These are phyloP conservation scores for Callosobruchus maculatus DNA, from an alignment of 2,888 invertebrate species.

Conservation along the genomic window DNA sequence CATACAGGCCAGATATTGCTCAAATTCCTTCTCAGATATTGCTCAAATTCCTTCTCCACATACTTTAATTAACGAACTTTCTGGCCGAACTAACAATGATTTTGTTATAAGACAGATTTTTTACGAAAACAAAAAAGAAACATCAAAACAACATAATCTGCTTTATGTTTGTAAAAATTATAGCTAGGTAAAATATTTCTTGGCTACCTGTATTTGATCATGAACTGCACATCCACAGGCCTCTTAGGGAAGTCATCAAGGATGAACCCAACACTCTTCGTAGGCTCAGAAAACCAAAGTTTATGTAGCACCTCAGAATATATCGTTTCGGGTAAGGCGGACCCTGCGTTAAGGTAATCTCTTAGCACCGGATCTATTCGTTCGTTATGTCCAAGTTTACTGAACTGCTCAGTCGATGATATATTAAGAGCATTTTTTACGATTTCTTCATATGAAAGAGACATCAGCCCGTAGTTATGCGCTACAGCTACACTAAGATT, in stretches of 20 bases:
- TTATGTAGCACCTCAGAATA: slow-evolving; percentile 48
- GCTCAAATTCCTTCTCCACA: too few species aligned
- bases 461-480: slow-evolving; percentile 55
- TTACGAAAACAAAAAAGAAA: too few species aligned
- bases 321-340: slow-evolving; percentile 49
- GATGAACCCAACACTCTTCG: slow-evolving; percentile 53
- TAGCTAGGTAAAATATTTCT: slow-evolving; percentile 20
- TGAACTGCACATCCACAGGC: slow-evolving; percentile 54
- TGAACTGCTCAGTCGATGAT: slow-evolving; percentile 13
- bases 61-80: too few species aligned
- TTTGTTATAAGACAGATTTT: too few species aligned
- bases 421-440: slow-evolving; percentile 27
- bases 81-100: too few species aligned
- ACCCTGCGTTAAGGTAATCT: slow-evolving; percentile 53
- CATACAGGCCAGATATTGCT: too few species aligned
- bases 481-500: slow-evolving; percentile 52
- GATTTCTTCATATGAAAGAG: slow-evolving; percentile 50
- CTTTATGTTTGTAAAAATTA: slow-evolving; percentile 25
- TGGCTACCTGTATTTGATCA: slow-evolving; percentile 45
- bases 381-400: slow-evolving; percentile 14
- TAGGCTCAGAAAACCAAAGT: slow-evolving; percentile 56
- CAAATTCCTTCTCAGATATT: too few species aligned
- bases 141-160: too few species aligned
- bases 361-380: slow-evolving; percentile 19
- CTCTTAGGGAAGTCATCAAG: slow-evolving; percentile 62